phyloP scores from a whole-genome alignment of 2,888 invertebrate genomes.

The Arrhopalites spinosus region DNA sequence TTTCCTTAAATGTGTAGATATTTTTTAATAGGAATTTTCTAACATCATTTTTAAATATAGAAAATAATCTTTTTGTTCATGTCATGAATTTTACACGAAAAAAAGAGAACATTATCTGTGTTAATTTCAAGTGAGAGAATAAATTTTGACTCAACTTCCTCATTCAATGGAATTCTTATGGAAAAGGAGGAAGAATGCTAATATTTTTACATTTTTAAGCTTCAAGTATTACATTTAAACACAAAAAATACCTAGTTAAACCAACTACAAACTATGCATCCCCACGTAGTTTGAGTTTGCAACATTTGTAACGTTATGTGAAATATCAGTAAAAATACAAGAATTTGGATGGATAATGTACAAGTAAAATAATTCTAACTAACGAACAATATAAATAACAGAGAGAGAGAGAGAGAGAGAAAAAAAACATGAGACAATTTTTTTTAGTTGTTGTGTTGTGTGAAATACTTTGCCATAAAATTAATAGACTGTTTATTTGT shows the following conservation, averaged over 20 bases:
- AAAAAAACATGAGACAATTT: not conserved
- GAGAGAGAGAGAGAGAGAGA: not conserved
- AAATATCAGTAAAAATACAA: no score
- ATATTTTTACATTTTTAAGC: not conserved
- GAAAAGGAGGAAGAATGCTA: conserved; percentile 8
- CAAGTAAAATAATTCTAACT: no score
- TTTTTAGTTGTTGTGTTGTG: not conserved
- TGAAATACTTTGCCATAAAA: not conserved
- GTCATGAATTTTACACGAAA: no score
- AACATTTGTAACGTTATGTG: no score
- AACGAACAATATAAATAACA: not conserved
- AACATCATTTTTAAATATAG: no score
- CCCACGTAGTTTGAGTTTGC: no score
- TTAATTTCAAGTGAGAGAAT: conserved; percentile 12
- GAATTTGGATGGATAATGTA: not conserved
- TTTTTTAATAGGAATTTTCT: no score
- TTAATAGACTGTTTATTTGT: conserved; percentile 26
- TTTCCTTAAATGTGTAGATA: no score
- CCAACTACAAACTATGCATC: no score
- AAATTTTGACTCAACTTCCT: conserved; percentile 16
- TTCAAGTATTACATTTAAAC: no score
- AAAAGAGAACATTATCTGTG: conserved; percentile 32
- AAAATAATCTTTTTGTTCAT: no score
- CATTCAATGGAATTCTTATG: conserved; percentile 1
- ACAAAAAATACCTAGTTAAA: no score